Conservation (phyloP, 2,797 vertebrate genomes). For the Enteromius argenteus region DNA sequence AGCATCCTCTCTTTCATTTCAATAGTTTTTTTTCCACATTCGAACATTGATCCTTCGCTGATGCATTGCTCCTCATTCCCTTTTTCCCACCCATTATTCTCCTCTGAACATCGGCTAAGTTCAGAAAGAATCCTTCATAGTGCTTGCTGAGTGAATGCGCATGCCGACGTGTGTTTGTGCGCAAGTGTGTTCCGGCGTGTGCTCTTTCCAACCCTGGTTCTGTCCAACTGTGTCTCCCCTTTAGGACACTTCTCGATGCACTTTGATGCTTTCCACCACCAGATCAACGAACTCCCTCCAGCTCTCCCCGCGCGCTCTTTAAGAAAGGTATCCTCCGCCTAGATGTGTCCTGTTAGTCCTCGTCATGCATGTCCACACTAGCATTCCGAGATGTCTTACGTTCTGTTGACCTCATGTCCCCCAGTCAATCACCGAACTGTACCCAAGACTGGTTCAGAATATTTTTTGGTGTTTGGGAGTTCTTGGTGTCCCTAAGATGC, state of each 20-base stretch:
- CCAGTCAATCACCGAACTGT: neutral
- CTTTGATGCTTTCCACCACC: conserved; percentile 97
- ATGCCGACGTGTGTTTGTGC: neutral
- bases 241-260: conserved; percentile 96
- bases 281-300: conserved; percentile 91
- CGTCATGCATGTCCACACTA: conserved; percentile 16
- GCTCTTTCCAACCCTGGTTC: conserved; percentile 59
- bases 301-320: conserved; percentile 93
- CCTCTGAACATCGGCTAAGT: conserved; percentile 26
- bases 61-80: conserved; percentile 3
- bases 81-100: conserved; percentile 19
- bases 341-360: conserved; percentile 27
- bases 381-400: neutral
- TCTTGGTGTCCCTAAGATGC: conserved; percentile 2
- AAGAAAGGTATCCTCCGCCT: conserved; percentile 87
- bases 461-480: neutral
- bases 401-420: neutral
- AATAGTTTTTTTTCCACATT: neutral
- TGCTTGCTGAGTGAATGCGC: conserved; percentile 30
- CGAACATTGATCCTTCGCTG: neutral
- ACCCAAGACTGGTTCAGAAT: neutral
- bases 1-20: neutral
- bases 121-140: conserved; percentile 30
- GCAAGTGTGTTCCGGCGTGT: conserved; percentile 9
- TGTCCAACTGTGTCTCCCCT: conserved; percentile 61